Conservation (phyloP, 1,140 invertebrate genomes). For the Drosophila pallidifrons region DNA sequence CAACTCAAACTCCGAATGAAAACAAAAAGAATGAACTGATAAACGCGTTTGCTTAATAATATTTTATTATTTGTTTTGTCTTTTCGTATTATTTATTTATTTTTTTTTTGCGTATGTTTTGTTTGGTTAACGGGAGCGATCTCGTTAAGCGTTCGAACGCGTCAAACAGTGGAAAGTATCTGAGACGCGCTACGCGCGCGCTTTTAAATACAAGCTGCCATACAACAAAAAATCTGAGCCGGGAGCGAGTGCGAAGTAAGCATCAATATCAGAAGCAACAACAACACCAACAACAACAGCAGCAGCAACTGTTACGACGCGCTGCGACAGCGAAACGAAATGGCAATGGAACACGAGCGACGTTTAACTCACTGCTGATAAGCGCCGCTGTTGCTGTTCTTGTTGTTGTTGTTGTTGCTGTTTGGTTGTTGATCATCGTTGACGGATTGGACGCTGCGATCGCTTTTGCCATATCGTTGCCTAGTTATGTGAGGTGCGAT, state of each 20-base stretch:
- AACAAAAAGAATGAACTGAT: background rate
- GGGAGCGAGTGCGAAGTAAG: conserved; percentile 28
- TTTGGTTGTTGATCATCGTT: background rate
- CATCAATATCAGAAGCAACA: conserved; percentile 27
- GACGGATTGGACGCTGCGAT: conserved; percentile 17
- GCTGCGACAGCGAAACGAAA: conserved; percentile 37
- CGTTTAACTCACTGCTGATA: conserved; percentile 46
- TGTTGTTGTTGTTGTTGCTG: too few species aligned
- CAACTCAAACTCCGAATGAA: background rate
- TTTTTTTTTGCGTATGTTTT: conserved; percentile 11
- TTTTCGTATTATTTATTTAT: conserved; percentile 1
- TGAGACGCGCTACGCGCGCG: conserved; percentile 65
- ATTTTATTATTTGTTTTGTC: conserved; percentile 4
- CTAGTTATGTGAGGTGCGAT: conserved; percentile 26
- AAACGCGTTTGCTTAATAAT: background rate
- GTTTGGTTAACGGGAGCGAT: conserved; percentile 39
- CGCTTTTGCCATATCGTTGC: conserved; percentile 19
- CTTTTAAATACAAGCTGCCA: conserved; percentile 69
- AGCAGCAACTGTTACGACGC: background rate
- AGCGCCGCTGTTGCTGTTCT: background rate
- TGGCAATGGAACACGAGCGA: conserved; percentile 48
- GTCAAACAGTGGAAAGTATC: conserved; percentile 72
- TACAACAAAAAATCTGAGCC: conserved; percentile 34
- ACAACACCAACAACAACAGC: conserved; percentile 5
- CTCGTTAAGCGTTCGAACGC: conserved; percentile 55